These are phyloP conservation scores for Aplochiton taeniatus DNA, from an alignment of 2,797 vertebrate species.

Conservation along the genomic window DNA sequence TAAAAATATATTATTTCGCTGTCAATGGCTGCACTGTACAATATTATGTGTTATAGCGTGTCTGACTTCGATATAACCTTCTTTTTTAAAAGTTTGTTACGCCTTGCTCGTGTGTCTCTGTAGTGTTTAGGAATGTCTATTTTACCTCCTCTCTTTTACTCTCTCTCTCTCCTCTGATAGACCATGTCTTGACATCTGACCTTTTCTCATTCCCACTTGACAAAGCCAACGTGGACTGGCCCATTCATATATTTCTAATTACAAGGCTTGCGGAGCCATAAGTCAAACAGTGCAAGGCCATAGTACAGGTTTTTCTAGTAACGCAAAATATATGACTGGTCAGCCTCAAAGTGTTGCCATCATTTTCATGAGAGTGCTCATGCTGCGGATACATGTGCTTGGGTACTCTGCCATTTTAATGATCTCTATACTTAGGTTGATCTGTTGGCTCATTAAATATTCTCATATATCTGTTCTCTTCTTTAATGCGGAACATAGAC, in stretches of 20 bases:
- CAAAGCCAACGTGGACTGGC: constrained; percentile 36
- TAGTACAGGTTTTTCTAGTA: too few species aligned
- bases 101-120: constrained; percentile 9
- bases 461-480: too few species aligned
- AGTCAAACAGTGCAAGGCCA: constrained; percentile 26
- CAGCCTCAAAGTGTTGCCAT: constrained; percentile 16
- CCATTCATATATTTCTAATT: constrained; percentile 32
- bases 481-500: too few species aligned
- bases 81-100: constrained; percentile 1
- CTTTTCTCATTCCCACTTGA: constrained; percentile 29
- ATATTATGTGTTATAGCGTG: constrained; percentile 23
- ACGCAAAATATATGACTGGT: constrained; percentile 33
- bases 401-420: too few species aligned
- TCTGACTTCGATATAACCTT: constrained; percentile 18
- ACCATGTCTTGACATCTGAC: constrained; percentile 22
- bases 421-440: too few species aligned
- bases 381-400: too few species aligned
- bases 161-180: constrained; percentile 19
- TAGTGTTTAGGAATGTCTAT: constrained; percentile 18
- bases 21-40: constrained; percentile 41
- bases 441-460: too few species aligned
- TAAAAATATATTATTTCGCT: constrained; percentile 19
- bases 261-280: constrained; percentile 33
- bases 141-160: constrained; percentile 9
- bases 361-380: too few species aligned